Percentiles rank a stretch among this genome's conserved stretches.
These are phyloP conservation scores for Drosophila nikananu DNA, from an alignment of 1,140 invertebrate genomes.

Conservation along the genomic window DNA sequence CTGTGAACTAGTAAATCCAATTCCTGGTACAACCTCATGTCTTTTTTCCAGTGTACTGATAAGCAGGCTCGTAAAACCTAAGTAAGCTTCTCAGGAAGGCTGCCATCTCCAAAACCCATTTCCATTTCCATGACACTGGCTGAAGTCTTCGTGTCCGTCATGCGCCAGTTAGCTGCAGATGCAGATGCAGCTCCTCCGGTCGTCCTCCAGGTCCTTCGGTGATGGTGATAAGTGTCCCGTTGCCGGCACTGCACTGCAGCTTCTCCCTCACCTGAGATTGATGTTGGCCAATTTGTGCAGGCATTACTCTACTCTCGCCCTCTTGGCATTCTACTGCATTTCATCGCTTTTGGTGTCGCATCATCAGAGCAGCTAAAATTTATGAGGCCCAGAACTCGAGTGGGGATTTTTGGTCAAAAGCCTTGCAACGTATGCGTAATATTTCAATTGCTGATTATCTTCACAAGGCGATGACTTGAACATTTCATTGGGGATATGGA, in stretches of 20 bases:
- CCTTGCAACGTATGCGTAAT: constrained; percentile 57
- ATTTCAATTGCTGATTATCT: constrained; percentile 37
- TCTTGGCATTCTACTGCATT: constrained; percentile 67
- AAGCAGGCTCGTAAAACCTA: constrained; percentile 39
- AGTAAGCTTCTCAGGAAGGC: constrained; percentile 20
- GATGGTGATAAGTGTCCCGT: constrained; percentile 59
- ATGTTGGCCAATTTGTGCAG: constrained; percentile 73
- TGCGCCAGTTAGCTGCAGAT: constrained; percentile 54
- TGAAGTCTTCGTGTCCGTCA: constrained; percentile 33
- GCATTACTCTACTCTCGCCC: constrained; percentile 62
- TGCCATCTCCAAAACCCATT: constrained; percentile 13
- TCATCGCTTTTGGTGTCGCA: constrained; percentile 62
- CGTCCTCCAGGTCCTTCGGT: background rate
- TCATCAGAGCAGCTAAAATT: constrained; percentile 66
- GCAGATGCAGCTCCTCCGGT: constrained; percentile 28
- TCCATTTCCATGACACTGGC: constrained; percentile 7
- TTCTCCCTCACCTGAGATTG: constrained; percentile 67
- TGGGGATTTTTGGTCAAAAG: constrained; percentile 33
- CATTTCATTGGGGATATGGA: constrained; percentile 23
- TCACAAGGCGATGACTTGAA: constrained; percentile 21
- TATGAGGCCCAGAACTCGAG: constrained; percentile 45
- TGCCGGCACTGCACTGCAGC: constrained; percentile 65
- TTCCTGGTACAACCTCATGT: background rate
- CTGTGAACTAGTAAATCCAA: background rate
- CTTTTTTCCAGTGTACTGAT: constrained; percentile 43